These are phyloP conservation scores for Cyanoramphus novaezelandiae DNA, from an alignment of 2,113 vertebrate genomes.

Conservation along the genomic window DNA sequence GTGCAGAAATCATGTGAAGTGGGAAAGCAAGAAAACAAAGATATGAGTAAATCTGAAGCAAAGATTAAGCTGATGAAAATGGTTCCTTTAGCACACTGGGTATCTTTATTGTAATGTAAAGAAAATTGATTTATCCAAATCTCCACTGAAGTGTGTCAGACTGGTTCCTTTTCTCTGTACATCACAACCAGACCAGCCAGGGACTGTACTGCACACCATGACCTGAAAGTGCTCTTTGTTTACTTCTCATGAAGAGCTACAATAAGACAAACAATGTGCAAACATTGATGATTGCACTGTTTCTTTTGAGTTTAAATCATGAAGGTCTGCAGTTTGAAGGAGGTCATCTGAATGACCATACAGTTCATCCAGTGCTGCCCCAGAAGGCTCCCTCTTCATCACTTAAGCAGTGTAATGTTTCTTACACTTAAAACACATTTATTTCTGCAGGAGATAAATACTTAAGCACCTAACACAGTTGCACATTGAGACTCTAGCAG, in stretches of 20 bases:
- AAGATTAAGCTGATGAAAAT: neutral
- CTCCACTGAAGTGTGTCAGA: neutral
- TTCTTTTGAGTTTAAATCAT: neutral
- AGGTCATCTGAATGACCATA: neutral
- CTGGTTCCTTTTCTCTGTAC: neutral
- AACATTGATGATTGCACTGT: neutral
- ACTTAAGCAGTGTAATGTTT: neutral
- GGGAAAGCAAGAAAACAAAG: neutral
- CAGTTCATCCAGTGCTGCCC: neutral
- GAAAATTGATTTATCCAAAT: neutral
- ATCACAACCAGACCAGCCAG: neutral
- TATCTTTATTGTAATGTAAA: neutral
- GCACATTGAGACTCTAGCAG: neutral
- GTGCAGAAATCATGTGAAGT: neutral
- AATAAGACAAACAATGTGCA: neutral
- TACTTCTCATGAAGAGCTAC: neutral
- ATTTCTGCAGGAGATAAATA: neutral
- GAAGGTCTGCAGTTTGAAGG: neutral
- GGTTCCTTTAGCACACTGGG: neutral
- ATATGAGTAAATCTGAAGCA: neutral
- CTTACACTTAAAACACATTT: neutral
- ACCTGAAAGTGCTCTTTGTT: neutral
- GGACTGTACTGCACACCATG: rapidly evolving
- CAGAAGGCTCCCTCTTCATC: neutral
- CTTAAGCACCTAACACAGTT: neutral